Percentiles rank a stretch among this genome's conserved stretches.
These are phyloP conservation scores for Druon quercuslanigerum DNA, from an alignment of 1,140 invertebrate genomes.

Conservation along the genomic window DNA sequence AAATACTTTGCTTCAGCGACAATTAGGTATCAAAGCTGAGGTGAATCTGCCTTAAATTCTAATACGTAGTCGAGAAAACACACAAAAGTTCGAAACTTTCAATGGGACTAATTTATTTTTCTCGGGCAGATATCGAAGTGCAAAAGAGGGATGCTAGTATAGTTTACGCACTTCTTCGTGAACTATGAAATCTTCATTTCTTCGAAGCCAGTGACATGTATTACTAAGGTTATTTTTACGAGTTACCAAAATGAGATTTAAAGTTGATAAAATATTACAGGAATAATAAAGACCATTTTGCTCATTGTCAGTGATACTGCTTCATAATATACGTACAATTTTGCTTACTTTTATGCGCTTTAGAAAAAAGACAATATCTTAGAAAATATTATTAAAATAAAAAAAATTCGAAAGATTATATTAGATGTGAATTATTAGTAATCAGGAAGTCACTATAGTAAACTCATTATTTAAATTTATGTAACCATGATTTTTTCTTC, in stretches of 20 bases:
- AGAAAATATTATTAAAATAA: no score
- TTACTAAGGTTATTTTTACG: not conserved
- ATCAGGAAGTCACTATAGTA: no score
- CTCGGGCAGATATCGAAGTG: not conserved
- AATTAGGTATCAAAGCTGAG: slow-evolving; percentile 5
- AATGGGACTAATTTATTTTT: slow-evolving; percentile 15
- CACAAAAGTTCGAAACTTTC: slow-evolving; percentile 39
- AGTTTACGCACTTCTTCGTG: not conserved
- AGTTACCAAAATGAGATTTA: not conserved
- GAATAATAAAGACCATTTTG: not conserved
- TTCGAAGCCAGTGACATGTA: not conserved
- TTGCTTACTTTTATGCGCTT: no score
- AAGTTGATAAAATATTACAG: not conserved
- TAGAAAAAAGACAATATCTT: no score
- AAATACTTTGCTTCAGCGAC: not conserved
- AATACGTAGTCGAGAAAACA: not conserved
- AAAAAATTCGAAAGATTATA: no score
- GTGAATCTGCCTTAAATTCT: slow-evolving; percentile 22
- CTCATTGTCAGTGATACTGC: no score
- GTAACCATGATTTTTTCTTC: no score
- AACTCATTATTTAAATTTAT: no score
- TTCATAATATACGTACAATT: no score
- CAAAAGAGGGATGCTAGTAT: no score
- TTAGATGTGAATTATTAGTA: no score
- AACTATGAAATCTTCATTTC: not conserved